phyloP scores from a whole-genome alignment of 2,113 vertebrate genomes.

The Tricholaema leucomelas region DNA sequence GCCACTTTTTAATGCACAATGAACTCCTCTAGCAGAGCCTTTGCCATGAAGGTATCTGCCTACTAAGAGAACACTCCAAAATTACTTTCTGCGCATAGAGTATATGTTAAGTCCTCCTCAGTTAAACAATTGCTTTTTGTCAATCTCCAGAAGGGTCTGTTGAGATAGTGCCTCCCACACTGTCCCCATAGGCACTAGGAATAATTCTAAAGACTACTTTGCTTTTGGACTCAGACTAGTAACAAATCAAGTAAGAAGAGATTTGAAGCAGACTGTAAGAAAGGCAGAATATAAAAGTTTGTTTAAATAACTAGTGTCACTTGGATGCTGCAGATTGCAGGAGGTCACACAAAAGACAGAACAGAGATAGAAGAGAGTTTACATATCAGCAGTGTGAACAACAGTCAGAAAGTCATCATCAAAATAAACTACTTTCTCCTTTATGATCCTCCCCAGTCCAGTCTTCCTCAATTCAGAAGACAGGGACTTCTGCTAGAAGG shows the following conservation, averaged over 20 bases:
- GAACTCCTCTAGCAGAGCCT: background rate
- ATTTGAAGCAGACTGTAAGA: background rate
- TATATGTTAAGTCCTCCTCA: background rate
- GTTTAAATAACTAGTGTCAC: background rate
- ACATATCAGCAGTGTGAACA: background rate
- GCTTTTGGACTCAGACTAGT: background rate
- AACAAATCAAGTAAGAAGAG: background rate
- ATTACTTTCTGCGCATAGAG: fast-evolving
- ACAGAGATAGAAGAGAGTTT: background rate
- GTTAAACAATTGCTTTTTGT: background rate
- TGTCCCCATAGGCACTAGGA: background rate
- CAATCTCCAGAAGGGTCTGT: background rate
- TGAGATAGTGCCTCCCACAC: background rate
- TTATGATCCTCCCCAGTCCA: background rate
- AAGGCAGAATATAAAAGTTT: background rate
- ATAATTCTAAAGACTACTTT: background rate
- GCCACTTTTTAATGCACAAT: background rate
- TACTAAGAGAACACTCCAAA: background rate
- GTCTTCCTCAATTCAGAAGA: background rate
- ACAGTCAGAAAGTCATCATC: background rate
- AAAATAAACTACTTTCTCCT: background rate
- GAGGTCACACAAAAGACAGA: background rate
- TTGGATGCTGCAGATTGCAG: background rate
- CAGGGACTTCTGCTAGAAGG: background rate
- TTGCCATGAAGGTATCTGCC: background rate